A percentile compares a stretch with the other conserved stretches of the same genome.
phyloP scores from a whole-genome alignment of 2,888 invertebrate genomes.

The Druceiella hillmani region DNA sequence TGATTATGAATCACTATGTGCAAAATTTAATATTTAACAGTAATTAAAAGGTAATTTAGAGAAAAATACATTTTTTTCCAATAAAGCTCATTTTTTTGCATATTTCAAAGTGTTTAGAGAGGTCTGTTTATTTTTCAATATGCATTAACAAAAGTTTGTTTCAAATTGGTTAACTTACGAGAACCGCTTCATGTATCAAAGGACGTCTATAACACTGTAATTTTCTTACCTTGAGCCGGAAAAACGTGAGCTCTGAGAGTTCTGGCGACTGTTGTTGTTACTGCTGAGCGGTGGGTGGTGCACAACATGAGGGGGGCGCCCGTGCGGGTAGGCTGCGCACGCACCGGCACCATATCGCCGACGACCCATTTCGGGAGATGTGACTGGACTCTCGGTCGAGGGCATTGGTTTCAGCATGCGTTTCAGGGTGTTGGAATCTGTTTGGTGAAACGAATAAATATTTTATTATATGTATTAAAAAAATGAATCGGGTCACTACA shows the following conservation, averaged over 20 bases:
- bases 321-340: slow-evolving; percentile 51
- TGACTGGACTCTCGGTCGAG: slow-evolving; percentile 82
- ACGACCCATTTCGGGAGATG: slow-evolving; percentile 86
- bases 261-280: slow-evolving; percentile 61
- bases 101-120: too few relatives aligned
- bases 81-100: too few relatives aligned
- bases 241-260: slow-evolving; percentile 62
- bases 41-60: too few relatives aligned
- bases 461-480: not conserved
- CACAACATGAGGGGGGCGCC: slow-evolving; percentile 56
- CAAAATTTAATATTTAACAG: too few relatives aligned
- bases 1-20: too few relatives aligned
- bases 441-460: slow-evolving; percentile 21
- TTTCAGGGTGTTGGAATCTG: slow-evolving; percentile 84
- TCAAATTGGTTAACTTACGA: not conserved
- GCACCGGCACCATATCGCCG: slow-evolving; percentile 60
- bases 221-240: slow-evolving; percentile 53
- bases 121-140: too few relatives aligned
- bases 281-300: slow-evolving; percentile 45
- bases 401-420: slow-evolving; percentile 94
- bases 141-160: too few relatives aligned
- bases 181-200: not conserved
- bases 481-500: too few relatives aligned
- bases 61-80: too few relatives aligned
- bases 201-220: not conserved